phyloP scores from a whole-genome alignment of 2,888 invertebrate genomes.

The Tiliacea aurago region DNA sequence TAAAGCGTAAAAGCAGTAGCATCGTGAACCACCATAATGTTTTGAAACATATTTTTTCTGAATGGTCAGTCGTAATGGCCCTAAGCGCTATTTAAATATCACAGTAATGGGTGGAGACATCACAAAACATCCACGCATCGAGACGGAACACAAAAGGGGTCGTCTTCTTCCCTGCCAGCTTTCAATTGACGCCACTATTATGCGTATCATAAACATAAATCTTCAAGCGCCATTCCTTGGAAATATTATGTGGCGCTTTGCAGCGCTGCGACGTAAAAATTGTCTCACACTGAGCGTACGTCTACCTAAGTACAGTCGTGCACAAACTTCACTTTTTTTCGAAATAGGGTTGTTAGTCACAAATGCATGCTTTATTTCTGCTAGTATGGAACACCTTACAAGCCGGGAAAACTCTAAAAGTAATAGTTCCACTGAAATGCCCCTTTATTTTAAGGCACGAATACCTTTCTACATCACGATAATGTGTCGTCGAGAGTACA shows the following conservation, averaged over 20 bases:
- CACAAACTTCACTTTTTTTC: constrained; percentile 59
- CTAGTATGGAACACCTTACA: constrained; percentile 41
- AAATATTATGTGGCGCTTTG: constrained; percentile 75
- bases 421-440: constrained; percentile 64
- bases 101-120: constrained; percentile 67
- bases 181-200: constrained; percentile 79
- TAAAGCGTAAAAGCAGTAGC: constrained; percentile 57
- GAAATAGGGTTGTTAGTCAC: constrained; percentile 46
- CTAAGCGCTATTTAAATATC: constrained; percentile 77
- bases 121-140: constrained; percentile 68
- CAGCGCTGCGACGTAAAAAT: constrained; percentile 69
- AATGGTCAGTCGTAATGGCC: constrained; percentile 63
- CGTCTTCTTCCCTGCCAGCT: constrained; percentile 68
- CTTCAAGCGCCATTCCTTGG: constrained; percentile 72
- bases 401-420: constrained; percentile 54
- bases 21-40: constrained; percentile 41
- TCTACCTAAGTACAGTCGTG: constrained; percentile 53
- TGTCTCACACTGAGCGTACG: constrained; percentile 64
- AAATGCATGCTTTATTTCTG: constrained; percentile 53
- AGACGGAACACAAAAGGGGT: constrained; percentile 71
- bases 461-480: constrained; percentile 69
- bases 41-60: constrained; percentile 55
- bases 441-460: constrained; percentile 67
- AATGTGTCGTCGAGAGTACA: constrained; percentile 72
- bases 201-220: constrained; percentile 80